Evolutionary conservation across 2,888 invertebrate genomes (phyloP).

Genomic region (Melolontha melolontha): DNA sequence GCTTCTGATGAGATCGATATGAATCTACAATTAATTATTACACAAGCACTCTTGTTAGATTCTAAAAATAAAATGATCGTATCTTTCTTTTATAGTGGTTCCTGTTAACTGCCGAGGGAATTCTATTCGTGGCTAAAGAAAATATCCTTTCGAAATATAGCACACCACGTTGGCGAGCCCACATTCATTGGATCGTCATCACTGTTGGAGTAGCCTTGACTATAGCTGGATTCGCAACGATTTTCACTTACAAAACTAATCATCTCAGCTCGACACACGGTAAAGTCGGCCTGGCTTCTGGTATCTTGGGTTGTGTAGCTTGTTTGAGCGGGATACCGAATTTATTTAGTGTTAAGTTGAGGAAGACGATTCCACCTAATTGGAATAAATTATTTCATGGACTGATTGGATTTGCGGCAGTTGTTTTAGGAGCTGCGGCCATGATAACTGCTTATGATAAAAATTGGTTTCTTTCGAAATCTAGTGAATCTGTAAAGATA

Average conservation of each 20-base stretch:
- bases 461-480: slow-evolving; percentile 48
- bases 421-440: slow-evolving; percentile 46
- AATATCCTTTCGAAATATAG: slow-evolving; percentile 56
- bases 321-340: slow-evolving; percentile 56
- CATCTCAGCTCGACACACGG: slow-evolving; percentile 62
- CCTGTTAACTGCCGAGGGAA: slow-evolving; percentile 60
- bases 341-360: slow-evolving; percentile 57
- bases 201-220: slow-evolving; percentile 53
- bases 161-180: slow-evolving; percentile 51
- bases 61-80: not conserved
- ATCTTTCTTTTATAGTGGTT: slow-evolving; percentile 59
- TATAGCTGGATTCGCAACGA: slow-evolving; percentile 56
- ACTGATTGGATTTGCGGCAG: slow-evolving; percentile 46
- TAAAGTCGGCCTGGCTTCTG: slow-evolving; percentile 57
- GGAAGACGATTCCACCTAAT: slow-evolving; percentile 48
- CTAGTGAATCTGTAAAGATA: slow-evolving; percentile 13
- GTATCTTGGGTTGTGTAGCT: slow-evolving; percentile 54
- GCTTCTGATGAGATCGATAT: no score
- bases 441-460: slow-evolving; percentile 49
- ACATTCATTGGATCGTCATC: slow-evolving; percentile 59
- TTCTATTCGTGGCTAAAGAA: slow-evolving; percentile 57
- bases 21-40: no score
- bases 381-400: slow-evolving; percentile 51
- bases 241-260: slow-evolving; percentile 55
- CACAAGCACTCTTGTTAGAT: no score